A percentile compares a stretch with the other conserved stretches of the same genome.
phyloP scores from a whole-genome alignment of 2,888 invertebrate species.

The Schrankia costaestrigalis region DNA sequence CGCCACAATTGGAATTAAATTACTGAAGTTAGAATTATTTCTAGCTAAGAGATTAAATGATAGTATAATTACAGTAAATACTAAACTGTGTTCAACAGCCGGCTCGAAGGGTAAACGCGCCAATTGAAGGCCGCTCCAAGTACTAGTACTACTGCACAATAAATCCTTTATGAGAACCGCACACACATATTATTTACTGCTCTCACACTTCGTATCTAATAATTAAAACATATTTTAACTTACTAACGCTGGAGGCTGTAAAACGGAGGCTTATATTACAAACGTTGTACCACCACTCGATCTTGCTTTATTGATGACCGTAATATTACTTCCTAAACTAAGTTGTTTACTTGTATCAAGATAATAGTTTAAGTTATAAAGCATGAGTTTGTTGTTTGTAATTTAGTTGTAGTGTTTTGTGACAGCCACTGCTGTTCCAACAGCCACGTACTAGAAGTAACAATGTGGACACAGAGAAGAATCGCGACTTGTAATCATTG shows the following conservation, averaged over 20 bases:
- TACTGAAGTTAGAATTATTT: no score
- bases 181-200: conserved; percentile 45
- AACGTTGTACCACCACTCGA: conserved; percentile 12
- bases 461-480: no score
- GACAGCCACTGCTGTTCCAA: no score
- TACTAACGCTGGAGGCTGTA: conserved; percentile 28
- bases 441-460: no score
- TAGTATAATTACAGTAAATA: no score
- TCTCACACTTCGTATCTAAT: conserved; percentile 47
- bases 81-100: conserved; percentile 15
- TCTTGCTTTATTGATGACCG: not conserved
- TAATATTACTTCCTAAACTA: conserved; percentile 3
- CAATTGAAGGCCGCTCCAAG: conserved; percentile 40
- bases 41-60: no score
- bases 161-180: conserved; percentile 43
- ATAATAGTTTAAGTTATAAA: no score
- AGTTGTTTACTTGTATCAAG: no score
- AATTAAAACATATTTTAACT: conserved; percentile 54
- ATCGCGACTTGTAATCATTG: no score
- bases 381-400: no score
- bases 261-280: conserved; percentile 22
- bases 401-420: no score
- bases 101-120: conserved; percentile 34
- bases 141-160: conserved; percentile 47
- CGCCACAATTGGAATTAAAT: no score